Evolutionary conservation across 1,140 invertebrate genomes (phyloP).

Genomic region (Drosophila rufa): DNA sequence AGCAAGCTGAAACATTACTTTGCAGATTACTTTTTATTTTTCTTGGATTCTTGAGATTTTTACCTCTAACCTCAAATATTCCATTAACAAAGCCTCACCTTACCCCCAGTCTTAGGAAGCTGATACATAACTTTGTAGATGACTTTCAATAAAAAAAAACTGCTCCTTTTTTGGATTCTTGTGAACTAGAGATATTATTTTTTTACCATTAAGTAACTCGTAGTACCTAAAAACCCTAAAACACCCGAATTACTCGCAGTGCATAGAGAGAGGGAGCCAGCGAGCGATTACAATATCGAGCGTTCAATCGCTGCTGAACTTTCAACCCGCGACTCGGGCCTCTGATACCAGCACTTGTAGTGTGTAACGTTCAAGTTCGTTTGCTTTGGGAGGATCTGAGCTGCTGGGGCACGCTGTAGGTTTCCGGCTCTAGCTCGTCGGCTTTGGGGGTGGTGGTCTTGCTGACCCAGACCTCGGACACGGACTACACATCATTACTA

Average conservation of each 20-base stretch:
- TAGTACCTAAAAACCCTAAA: not conserved
- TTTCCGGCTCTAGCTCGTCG: no score
- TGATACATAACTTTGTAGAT: not conserved
- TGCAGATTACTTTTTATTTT: not conserved
- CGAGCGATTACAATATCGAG: slow-evolving; percentile 75
- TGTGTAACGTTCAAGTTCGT: no score
- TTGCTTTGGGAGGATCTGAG: no score
- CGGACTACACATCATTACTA: no score
- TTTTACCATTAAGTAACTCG: no score
- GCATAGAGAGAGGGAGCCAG: slow-evolving; percentile 30
- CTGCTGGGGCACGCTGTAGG: no score
- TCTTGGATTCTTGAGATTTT: no score
- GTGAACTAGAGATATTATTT: no score
- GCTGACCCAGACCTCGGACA: no score
- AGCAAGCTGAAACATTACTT: not conserved
- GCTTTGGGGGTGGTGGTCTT: no score
- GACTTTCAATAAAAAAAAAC: not conserved
- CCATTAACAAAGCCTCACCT: not conserved
- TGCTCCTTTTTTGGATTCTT: not conserved
- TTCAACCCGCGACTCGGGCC: slow-evolving; percentile 59
- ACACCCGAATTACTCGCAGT: not conserved
- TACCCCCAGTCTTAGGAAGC: not conserved
- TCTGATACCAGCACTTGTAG: slow-evolving; percentile 23
- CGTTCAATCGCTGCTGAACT: slow-evolving; percentile 76
- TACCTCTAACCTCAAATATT: not conserved